Percentiles rank a stretch among this genome's conserved stretches.
phyloP scores from a whole-genome alignment of 2,113 vertebrate species.

The Atlantisia rogersi region DNA sequence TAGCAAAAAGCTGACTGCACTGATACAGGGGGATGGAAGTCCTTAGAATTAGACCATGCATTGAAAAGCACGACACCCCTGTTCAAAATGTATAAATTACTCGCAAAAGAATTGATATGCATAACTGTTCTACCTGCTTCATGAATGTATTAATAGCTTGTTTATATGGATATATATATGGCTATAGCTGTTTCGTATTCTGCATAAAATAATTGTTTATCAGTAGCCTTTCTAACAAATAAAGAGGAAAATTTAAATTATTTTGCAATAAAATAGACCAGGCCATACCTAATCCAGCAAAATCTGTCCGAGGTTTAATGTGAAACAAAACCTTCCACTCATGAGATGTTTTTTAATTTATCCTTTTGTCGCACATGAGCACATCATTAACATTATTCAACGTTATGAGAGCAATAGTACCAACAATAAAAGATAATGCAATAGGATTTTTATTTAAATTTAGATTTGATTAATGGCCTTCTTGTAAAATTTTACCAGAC shows the following conservation, averaged over 20 bases:
- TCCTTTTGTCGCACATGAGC: background rate
- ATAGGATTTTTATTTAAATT: constrained; percentile 50
- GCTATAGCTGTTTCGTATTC: background rate
- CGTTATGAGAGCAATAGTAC: background rate
- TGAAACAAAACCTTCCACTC: background rate
- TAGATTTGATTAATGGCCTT: constrained; percentile 4
- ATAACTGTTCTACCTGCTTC: background rate
- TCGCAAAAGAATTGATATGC: background rate
- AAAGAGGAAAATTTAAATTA: background rate
- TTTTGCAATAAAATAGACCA: background rate
- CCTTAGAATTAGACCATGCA: background rate
- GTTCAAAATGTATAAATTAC: background rate
- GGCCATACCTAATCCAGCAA: background rate
- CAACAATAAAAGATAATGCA: constrained; percentile 51
- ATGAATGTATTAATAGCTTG: background rate
- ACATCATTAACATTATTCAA: constrained; percentile 10
- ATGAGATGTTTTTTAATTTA: background rate
- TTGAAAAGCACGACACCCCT: background rate
- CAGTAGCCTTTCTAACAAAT: background rate
- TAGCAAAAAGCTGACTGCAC: background rate
- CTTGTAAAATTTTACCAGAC: background rate
- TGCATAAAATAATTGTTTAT: background rate
- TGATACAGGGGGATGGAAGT: background rate
- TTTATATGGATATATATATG: background rate
- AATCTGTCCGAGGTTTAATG: background rate